Evolutionary conservation across 2,797 vertebrate species (phyloP).

Genomic region (Artibeus lituratus): DNA sequence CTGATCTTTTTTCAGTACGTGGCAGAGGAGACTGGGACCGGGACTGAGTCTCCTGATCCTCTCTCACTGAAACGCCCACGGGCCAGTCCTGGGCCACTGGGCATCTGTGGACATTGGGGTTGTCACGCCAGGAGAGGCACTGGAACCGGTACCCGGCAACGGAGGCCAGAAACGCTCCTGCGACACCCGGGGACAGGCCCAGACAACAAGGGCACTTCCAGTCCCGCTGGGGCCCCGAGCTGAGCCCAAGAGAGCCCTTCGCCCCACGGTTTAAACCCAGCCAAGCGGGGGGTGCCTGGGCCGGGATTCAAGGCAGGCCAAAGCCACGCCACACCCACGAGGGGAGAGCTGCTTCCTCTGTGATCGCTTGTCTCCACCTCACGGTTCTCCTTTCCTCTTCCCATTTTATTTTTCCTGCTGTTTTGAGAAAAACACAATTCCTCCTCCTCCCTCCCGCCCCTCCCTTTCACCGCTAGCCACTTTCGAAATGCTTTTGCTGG

Average conservation of each 20-base stretch:
- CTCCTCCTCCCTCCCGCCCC: background rate
- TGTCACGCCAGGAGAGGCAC: background rate
- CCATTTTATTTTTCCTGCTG: background rate
- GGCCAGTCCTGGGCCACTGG: background rate
- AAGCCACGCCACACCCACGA: background rate
- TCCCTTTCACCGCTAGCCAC: background rate
- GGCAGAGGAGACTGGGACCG: background rate
- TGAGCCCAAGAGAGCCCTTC: no score
- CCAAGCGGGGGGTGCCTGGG: background rate
- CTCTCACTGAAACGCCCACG: background rate
- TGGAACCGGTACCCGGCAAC: no score
- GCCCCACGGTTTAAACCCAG: background rate
- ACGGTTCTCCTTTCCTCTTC: background rate
- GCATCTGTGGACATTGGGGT: fast-evolving
- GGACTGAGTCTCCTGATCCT: fast-evolving
- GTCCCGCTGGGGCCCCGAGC: background rate
- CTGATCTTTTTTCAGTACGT: background rate
- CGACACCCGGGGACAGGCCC: background rate
- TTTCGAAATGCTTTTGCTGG: slow-evolving; percentile 23
- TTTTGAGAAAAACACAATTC: background rate
- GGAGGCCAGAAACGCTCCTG: background rate
- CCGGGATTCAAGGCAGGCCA: background rate
- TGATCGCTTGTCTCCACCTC: no score
- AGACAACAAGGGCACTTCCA: background rate
- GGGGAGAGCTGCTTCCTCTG: background rate